Conservation (phyloP, 2,797 vertebrate species). For the Geotrypetes seraphini region DNA sequence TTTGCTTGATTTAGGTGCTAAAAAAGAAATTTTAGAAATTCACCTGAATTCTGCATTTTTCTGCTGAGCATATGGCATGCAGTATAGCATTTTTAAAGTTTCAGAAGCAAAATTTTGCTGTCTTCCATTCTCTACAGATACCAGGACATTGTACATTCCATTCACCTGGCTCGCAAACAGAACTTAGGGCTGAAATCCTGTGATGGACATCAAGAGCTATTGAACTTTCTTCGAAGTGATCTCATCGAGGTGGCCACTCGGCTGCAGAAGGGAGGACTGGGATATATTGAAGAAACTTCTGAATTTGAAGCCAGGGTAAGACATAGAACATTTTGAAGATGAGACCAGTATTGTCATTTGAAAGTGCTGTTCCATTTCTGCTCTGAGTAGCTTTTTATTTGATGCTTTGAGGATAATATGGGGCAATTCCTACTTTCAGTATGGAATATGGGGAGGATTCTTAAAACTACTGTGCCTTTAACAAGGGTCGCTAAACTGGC, state of each 20-base stretch:
- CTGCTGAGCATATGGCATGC: not conserved
- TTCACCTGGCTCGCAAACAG: slow-evolving; percentile 76
- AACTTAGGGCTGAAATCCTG: slow-evolving; percentile 76
- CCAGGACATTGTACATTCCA: slow-evolving; percentile 83
- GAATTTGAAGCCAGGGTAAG: slow-evolving; percentile 71
- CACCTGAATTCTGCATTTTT: not conserved
- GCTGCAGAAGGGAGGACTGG: slow-evolving; percentile 88
- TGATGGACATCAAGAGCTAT: slow-evolving; percentile 77
- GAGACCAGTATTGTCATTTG: no score
- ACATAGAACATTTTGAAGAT: no score
- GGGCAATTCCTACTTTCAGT: no score
- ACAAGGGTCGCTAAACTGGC: no score
- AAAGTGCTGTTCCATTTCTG: no score
- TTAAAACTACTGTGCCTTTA: no score
- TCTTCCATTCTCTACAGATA: slow-evolving; percentile 53
- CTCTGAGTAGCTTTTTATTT: no score
- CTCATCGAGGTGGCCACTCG: slow-evolving; percentile 85
- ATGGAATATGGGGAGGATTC: no score
- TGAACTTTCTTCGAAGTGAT: slow-evolving; percentile 83
- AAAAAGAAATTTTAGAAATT: no score
- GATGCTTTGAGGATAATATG: no score
- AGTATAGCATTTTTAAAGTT: not conserved
- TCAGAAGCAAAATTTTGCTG: not conserved
- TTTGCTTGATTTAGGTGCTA: no score
- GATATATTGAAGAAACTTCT: slow-evolving; percentile 75